Percentiles rank a stretch among this genome's conserved stretches.
Evolutionary conservation across 2,888 invertebrate genomes (phyloP).

Genomic region (Acleris cristana): DNA sequence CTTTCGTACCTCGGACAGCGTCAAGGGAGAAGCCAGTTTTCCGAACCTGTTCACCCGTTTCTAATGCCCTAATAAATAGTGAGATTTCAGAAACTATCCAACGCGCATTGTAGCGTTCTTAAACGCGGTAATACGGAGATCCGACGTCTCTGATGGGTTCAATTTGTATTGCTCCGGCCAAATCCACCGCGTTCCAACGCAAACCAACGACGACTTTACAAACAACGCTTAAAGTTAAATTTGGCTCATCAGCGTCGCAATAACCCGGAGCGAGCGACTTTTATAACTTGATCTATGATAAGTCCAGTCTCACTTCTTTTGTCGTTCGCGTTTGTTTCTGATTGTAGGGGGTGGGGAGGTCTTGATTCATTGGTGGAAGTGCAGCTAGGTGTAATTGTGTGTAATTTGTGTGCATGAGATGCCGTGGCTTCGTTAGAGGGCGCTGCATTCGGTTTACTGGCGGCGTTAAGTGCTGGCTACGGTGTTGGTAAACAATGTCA

Average conservation of each 20-base stretch:
- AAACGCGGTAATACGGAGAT: conserved; percentile 47
- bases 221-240: conserved; percentile 53
- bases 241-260: conserved; percentile 60
- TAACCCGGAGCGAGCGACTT: conserved; percentile 62
- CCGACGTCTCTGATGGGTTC: conserved; percentile 51
- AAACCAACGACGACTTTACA: conserved; percentile 61
- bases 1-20: too few species aligned
- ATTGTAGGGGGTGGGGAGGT: conserved; percentile 41
- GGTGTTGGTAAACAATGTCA: conserved; percentile 34
- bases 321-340: conserved; percentile 39
- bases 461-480: conserved; percentile 30
- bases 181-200: conserved; percentile 47
- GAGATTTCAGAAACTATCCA: conserved; percentile 62
- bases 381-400: conserved; percentile 60
- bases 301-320: conserved; percentile 39
- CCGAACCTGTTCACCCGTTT: conserved; percentile 3
- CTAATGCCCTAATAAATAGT: conserved; percentile 66
- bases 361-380: conserved; percentile 45
- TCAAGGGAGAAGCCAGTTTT: background rate
- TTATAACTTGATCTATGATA: conserved; percentile 52
- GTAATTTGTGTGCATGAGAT: conserved; percentile 69
- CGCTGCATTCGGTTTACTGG: conserved; percentile 41
- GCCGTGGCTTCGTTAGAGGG: conserved; percentile 59
- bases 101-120: conserved; percentile 43
- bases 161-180: conserved; percentile 73